These are phyloP conservation scores for Acrossocheilus fasciatus DNA, from an alignment of 2,797 vertebrate species.

Conservation along the genomic window DNA sequence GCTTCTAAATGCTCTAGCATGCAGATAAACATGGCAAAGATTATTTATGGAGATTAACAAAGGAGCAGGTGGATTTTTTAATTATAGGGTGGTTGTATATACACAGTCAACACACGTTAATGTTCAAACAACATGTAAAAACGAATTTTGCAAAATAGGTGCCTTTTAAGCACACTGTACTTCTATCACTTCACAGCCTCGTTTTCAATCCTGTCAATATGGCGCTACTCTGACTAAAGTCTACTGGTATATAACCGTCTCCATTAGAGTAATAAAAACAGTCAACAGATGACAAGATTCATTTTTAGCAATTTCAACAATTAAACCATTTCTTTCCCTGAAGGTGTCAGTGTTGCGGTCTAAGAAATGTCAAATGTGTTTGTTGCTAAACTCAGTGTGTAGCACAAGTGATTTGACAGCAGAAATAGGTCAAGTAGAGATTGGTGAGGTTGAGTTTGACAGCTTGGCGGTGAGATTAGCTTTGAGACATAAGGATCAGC, in stretches of 20 bases:
- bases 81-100: too few relatives aligned
- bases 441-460: conserved; percentile 74
- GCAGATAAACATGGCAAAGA: too few relatives aligned
- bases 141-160: too few relatives aligned
- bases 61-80: too few relatives aligned
- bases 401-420: conserved; percentile 46
- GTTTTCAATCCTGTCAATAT: too few relatives aligned
- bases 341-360: background rate
- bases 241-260: background rate
- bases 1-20: too few relatives aligned
- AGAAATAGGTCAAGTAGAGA: conserved; percentile 77
- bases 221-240: too few relatives aligned
- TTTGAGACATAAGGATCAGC: conserved; percentile 71
- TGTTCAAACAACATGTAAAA: too few relatives aligned
- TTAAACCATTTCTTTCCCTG: background rate
- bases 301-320: background rate
- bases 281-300: background rate
- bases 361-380: conserved; percentile 10
- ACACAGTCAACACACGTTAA: too few relatives aligned
- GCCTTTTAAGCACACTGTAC: too few relatives aligned
- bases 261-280: background rate
- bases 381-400: conserved; percentile 10
- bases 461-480: conserved; percentile 78
- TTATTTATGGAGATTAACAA: too few relatives aligned
- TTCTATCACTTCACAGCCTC: too few relatives aligned